Conservation (phyloP, 2,797 vertebrate species). For the Ptychobarbus kaznakovi region DNA sequence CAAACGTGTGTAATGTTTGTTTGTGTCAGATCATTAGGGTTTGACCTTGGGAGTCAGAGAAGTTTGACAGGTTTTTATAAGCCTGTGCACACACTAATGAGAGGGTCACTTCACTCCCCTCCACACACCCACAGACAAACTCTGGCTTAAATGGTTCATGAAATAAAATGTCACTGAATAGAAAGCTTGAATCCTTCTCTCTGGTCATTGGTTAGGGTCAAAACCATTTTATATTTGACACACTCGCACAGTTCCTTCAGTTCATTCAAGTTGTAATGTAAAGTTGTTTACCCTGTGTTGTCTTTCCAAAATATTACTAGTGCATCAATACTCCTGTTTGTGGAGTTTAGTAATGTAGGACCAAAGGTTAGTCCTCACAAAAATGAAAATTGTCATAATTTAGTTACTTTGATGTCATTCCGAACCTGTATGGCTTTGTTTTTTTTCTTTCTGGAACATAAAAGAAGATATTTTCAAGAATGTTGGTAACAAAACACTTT, state of each 20-base stretch:
- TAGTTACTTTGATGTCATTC: background rate
- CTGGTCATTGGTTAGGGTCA: background rate
- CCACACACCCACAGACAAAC: background rate
- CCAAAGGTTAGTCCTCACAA: background rate
- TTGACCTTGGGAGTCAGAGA: constrained; percentile 20
- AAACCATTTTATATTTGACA: background rate
- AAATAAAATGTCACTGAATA: background rate
- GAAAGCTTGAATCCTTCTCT: background rate
- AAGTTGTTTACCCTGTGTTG: background rate
- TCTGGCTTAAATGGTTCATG: background rate
- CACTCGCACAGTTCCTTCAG: background rate
- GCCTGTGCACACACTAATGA: constrained; percentile 45
- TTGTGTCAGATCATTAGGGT: background rate
- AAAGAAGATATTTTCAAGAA: background rate
- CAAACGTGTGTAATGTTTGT: background rate
- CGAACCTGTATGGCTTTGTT: background rate
- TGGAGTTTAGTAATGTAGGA: background rate
- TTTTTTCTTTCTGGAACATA: background rate
- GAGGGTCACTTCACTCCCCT: constrained; percentile 34
- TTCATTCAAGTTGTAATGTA: background rate
- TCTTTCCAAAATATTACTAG: background rate
- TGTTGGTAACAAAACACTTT: background rate
- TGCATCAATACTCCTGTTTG: background rate
- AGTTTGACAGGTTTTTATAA: constrained; percentile 30
- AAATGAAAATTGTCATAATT: background rate